Evolutionary conservation across 2,888 invertebrate genomes (phyloP), one percentile per base, ranked within the genome.

Genomic region (Trachelus tabidus): DNA sequence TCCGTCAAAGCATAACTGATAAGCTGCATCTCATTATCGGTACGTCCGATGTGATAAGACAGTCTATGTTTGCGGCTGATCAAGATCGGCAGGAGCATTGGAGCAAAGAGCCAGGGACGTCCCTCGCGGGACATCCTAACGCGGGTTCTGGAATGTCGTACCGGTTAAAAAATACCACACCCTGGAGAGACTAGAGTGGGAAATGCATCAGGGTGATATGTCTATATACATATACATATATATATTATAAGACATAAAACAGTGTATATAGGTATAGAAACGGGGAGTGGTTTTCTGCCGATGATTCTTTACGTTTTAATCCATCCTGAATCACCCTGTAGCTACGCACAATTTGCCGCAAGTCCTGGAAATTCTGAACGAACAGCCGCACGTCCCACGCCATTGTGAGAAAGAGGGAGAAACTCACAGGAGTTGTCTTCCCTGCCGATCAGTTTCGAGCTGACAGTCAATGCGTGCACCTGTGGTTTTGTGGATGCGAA

Each of bases 361-460:
- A 56, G 56, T 56, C 56, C 56, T 56, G 56, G 56, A 56, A 56
- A 56, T 56, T 56, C 56, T 56, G 23, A 56, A 23, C 56, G 40
- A 71, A 71, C 77, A 71, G 74, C 37, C 15, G 56, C 78, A 73
- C 79, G 73, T 34, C 76, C 80, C 78, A 79, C 75, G 80, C 56
- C 78, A 80, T 73, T 73, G 77, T 76, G 77, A 73, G 12, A 81
- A 76, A 77, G 37, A 37, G 34, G 77, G 34, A 35, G 79, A 79
- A 69, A 34, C 31, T n/a, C 31, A 3, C 31, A 34, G 33, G 71
- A 71, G 84, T 84, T 84, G 86, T 82, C 81, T 77, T 81, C 84
- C 80, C 79, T 81, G 84, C 84, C 78, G 86, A 88, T 88, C 89
- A 89, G 89, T 89, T 87, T 86, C 85, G 81, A 82, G 80, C 83